phyloP scores from a whole-genome alignment of 2,888 invertebrate species.

The Idaea aversata region DNA sequence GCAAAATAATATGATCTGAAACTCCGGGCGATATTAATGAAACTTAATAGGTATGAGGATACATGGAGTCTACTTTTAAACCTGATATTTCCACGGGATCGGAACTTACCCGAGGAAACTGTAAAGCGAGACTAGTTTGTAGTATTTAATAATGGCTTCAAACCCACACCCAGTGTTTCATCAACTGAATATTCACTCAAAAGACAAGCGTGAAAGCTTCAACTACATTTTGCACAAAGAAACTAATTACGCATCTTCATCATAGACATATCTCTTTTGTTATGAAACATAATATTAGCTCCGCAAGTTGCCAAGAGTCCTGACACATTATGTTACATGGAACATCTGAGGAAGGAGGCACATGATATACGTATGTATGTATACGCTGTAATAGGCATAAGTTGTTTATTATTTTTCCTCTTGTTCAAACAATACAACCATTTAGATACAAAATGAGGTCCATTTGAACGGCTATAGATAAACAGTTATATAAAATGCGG shows the following conservation, averaged over 20 bases:
- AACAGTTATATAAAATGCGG: too few species aligned
- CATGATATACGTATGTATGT: not conserved
- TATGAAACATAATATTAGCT: not conserved
- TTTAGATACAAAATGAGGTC: not conserved
- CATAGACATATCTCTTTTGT: not conserved
- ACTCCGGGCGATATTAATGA: too few species aligned
- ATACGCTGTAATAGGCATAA: not conserved
- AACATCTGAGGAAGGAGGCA: not conserved
- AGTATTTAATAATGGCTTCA: too few species aligned
- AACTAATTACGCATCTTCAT: not conserved
- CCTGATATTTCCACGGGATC: too few species aligned
- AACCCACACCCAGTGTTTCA: too few species aligned
- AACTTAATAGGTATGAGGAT: too few species aligned
- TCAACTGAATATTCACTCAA: not conserved
- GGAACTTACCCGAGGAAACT: too few species aligned
- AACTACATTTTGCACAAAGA: not conserved
- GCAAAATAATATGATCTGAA: too few species aligned
- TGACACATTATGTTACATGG: not conserved
- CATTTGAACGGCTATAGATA: too few species aligned
- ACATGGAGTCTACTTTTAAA: too few species aligned
- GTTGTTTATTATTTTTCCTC: not conserved
- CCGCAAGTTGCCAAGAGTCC: not conserved
- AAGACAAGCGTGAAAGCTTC: not conserved
- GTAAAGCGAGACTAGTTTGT: too few species aligned
- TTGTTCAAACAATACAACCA: not conserved